Percentiles rank a stretch among this genome's conserved stretches.
Conservation (phyloP, 2,888 invertebrate genomes). For the Argyresthia albistria region DNA sequence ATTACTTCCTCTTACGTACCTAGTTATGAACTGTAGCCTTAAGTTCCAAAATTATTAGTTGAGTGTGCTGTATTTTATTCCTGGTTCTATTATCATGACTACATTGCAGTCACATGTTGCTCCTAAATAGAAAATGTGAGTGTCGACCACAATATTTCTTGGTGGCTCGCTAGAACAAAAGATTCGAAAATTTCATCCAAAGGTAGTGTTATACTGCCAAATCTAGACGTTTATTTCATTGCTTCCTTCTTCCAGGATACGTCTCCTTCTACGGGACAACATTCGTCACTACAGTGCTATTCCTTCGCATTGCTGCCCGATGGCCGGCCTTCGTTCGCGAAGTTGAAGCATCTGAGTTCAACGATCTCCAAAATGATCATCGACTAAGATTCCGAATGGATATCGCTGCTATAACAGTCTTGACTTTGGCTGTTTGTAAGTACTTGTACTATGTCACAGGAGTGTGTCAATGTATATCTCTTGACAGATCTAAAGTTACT, state of each 20-base stretch:
- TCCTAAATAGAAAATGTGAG: too few relatives aligned
- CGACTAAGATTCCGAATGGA: conserved; percentile 1
- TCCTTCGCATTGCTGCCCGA: conserved; percentile 26
- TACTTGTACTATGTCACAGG: conserved; percentile 17
- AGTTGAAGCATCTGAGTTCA: conserved; percentile 20
- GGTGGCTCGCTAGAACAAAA: too few relatives aligned
- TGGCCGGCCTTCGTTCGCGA: conserved; percentile 31
- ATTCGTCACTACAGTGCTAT: conserved; percentile 22
- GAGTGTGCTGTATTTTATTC: too few relatives aligned
- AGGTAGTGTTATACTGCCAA: too few relatives aligned
- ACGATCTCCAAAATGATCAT: conserved; percentile 25
- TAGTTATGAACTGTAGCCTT: too few relatives aligned
- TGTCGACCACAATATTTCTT: too few relatives aligned
- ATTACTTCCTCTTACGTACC: too few relatives aligned
- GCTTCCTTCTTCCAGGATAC: conserved; percentile 21
- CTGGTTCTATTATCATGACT: too few relatives aligned
- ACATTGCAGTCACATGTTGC: neutral
- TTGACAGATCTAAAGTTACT: too few relatives aligned
- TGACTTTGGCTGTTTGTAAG: conserved; percentile 26
- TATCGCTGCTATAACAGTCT: conserved; percentile 15
- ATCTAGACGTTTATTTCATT: neutral
- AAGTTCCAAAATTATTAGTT: too few relatives aligned
- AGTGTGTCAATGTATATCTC: too few relatives aligned
- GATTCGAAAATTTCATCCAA: too few relatives aligned
- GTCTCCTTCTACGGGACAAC: conserved; percentile 22